These are phyloP conservation scores for Odontamblyopus lacepedii DNA, from an alignment of 2,797 vertebrate species.

Conservation along the genomic window DNA sequence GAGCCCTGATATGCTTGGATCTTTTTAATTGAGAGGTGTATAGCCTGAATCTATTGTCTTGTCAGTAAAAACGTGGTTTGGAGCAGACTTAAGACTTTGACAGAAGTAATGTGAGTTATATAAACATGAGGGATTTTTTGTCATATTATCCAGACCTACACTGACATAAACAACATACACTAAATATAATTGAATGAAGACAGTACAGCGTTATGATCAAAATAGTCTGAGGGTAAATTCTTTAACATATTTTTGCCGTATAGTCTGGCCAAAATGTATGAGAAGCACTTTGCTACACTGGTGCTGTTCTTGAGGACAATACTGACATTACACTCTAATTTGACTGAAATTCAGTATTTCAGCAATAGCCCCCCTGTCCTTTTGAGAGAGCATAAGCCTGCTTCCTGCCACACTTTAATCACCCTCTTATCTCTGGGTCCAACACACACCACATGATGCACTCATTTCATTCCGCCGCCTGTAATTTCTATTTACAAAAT, in stretches of 20 bases:
- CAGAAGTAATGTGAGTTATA: neutral
- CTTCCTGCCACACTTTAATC: slow-evolving; percentile 30
- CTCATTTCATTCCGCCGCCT: neutral
- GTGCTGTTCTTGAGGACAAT: neutral
- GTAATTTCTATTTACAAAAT: slow-evolving; percentile 7
- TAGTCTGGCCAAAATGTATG: neutral
- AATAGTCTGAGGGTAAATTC: no score
- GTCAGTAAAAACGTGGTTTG: no score
- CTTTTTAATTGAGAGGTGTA: neutral
- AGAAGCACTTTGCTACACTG: neutral
- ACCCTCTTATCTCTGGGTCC: slow-evolving; percentile 7
- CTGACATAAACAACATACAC: no score
- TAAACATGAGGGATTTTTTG: no score
- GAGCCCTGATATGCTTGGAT: no score
- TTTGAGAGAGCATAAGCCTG: slow-evolving; percentile 25
- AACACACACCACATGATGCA: neutral
- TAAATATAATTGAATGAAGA: no score
- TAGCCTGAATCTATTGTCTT: neutral
- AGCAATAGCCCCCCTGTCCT: neutral
- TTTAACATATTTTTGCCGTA: no score
- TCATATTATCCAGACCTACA: no score
- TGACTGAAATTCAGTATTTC: slow-evolving; percentile 15
- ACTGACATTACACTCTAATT: neutral
- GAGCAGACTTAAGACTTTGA: neutral
- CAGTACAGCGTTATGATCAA: no score